phyloP scores from a whole-genome alignment of 1,140 invertebrate species.

The Macrotrachela quadricornifera region DNA sequence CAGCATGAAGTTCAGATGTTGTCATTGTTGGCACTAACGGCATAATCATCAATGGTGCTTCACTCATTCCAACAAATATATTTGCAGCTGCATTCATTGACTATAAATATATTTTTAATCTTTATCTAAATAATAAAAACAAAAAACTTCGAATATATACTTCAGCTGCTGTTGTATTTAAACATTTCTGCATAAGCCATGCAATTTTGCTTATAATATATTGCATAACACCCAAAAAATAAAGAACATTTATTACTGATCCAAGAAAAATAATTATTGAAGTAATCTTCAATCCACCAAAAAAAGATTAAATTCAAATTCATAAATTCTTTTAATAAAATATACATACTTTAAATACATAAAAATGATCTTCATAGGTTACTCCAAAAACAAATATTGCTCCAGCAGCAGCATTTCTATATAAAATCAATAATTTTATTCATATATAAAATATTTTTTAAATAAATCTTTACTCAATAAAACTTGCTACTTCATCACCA shows the following conservation, averaged over 20 bases:
- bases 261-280: constrained; percentile 25
- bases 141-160: background rate
- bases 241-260: constrained; percentile 19
- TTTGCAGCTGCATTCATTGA: constrained; percentile 10
- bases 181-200: background rate
- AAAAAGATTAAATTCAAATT: too few relatives aligned
- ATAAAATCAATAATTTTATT: too few relatives aligned
- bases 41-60: constrained; percentile 21
- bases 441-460: too few relatives aligned
- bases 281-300: constrained; percentile 18
- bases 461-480: constrained; percentile 23
- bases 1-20: constrained; percentile 21
- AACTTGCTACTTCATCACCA: too few relatives aligned
- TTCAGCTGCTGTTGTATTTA: background rate
- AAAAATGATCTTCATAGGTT: constrained; percentile 17
- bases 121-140: too few relatives aligned
- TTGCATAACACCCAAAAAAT: constrained; percentile 26
- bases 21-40: constrained; percentile 21
- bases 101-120: constrained; percentile 17
- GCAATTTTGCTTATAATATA: constrained; percentile 8
- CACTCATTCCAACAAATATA: constrained; percentile 13
- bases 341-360: constrained; percentile 16
- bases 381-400: constrained; percentile 64
- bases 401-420: constrained; percentile 47
- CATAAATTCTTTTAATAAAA: too few relatives aligned